These are phyloP conservation scores for Corythornis madagascariensis DNA, from an alignment of 2,113 vertebrate species.

Conservation along the genomic window DNA sequence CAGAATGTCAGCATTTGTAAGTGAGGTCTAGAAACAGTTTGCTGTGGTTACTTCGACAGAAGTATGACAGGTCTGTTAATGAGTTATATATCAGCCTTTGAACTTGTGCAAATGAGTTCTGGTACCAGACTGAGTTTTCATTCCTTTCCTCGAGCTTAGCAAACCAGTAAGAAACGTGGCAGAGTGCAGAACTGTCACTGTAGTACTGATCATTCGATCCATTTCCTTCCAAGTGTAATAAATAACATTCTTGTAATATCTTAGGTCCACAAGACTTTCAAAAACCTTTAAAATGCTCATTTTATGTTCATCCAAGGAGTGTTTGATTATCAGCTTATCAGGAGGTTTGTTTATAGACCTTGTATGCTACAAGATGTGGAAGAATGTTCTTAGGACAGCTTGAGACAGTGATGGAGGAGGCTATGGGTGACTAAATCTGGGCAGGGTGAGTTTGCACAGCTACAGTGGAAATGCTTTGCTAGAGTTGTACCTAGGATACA, in stretches of 20 bases:
- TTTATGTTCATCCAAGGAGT: background rate
- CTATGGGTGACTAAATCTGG: background rate
- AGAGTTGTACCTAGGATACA: background rate
- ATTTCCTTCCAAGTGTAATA: background rate
- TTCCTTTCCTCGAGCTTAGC: background rate
- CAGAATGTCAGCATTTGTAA: background rate
- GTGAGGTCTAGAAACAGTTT: background rate
- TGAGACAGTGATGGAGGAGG: background rate
- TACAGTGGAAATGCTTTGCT: background rate
- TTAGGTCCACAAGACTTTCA: background rate
- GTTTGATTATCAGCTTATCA: background rate
- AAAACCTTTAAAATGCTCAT: background rate
- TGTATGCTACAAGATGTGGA: background rate
- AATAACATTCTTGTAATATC: background rate
- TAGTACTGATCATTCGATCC: background rate
- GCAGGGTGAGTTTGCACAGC: background rate
- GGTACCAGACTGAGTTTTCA: background rate
- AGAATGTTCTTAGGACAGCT: background rate
- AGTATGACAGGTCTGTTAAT: constrained; percentile 37
- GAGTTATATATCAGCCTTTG: constrained; percentile 16
- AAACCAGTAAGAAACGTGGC: background rate
- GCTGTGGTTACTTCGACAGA: background rate
- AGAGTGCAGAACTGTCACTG: background rate
- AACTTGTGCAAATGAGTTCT: constrained; percentile 32
- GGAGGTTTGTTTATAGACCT: background rate